Evolutionary conservation across 1,140 invertebrate genomes (phyloP).

Genomic region (Asbolus verrucosus): DNA sequence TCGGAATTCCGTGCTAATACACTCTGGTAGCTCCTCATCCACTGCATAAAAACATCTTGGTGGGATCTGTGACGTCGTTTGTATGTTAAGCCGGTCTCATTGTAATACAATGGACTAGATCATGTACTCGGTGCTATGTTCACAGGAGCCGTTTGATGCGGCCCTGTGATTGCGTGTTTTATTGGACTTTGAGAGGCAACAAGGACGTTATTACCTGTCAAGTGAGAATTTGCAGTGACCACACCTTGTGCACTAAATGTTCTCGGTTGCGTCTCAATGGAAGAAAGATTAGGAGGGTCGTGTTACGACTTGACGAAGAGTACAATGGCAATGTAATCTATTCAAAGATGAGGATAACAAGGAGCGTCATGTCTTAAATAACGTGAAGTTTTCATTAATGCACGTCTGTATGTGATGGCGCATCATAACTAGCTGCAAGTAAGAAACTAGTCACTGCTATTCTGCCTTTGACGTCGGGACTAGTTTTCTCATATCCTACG

Average conservation of each 20-base stretch:
- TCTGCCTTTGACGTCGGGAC: slow-evolving; percentile 12
- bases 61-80: slow-evolving; percentile 1
- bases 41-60: slow-evolving; percentile 9
- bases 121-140: not conserved
- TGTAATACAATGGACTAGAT: slow-evolving; percentile 37
- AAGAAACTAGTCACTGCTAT: slow-evolving; percentile 6
- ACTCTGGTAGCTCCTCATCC: not conserved
- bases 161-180: slow-evolving; percentile 4
- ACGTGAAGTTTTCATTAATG: slow-evolving; percentile 7
- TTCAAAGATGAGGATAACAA: not conserved
- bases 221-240: not conserved
- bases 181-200: slow-evolving; percentile 6
- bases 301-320: not conserved
- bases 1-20: not conserved
- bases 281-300: not conserved
- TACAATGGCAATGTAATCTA: slow-evolving; percentile 1
- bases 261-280: slow-evolving; percentile 6
- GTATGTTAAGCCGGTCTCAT: slow-evolving; percentile 23
- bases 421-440: slow-evolving; percentile 35
- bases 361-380: not conserved
- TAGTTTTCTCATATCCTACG: slow-evolving; percentile 17
- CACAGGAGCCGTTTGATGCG: slow-evolving; percentile 18
- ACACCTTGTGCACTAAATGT: not conserved
- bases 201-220: slow-evolving; percentile 18
- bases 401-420: slow-evolving; percentile 26